These are phyloP conservation scores for Charadrius vociferus DNA, from an alignment of 2,113 vertebrate genomes.

Conservation along the genomic window DNA sequence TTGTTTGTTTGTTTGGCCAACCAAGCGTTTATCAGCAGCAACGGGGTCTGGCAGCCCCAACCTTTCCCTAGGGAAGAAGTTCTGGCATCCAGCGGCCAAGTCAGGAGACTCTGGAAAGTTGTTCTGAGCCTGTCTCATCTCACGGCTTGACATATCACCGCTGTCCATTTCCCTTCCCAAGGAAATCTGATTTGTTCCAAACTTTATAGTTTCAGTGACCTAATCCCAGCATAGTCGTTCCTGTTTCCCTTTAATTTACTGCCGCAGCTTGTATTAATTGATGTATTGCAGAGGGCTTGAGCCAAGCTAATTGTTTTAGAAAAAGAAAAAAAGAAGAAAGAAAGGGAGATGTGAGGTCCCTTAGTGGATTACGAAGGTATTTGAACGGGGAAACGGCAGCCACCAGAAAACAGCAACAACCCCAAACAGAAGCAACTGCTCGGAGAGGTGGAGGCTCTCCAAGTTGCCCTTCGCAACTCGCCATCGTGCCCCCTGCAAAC, in stretches of 20 bases:
- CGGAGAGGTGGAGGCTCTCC: not conserved
- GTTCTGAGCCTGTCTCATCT: constrained; percentile 43
- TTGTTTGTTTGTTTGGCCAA: constrained; percentile 20
- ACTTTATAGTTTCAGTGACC: constrained; percentile 63
- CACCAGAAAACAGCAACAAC: not conserved
- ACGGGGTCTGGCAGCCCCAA: constrained; percentile 17
- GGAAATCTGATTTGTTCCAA: constrained; percentile 62
- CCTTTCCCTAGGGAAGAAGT: constrained; percentile 54
- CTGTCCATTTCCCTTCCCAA: constrained; percentile 55
- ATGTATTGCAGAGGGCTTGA: constrained; percentile 69
- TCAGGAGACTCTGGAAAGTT: constrained; percentile 64
- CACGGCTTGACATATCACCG: constrained; percentile 11
- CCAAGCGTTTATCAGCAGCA: not conserved
- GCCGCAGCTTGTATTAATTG: constrained; percentile 47
- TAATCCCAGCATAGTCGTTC: constrained; percentile 64
- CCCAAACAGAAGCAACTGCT: constrained; percentile 1
- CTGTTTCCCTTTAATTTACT: constrained; percentile 74
- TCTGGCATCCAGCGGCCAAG: constrained; percentile 40
- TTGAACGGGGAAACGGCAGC: not conserved
- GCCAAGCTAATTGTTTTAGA: constrained; percentile 73
- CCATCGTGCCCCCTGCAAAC: not conserved
- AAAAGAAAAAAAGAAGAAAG: constrained; percentile 47
- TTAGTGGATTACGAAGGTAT: constrained; percentile 46
- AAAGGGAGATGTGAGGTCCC: constrained; percentile 42
- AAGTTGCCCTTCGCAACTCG: not conserved